A percentile compares a stretch with the other conserved stretches of the same genome.
These are phyloP conservation scores for Achatina immaculata DNA, from an alignment of 1,140 invertebrate genomes.

Conservation along the genomic window DNA sequence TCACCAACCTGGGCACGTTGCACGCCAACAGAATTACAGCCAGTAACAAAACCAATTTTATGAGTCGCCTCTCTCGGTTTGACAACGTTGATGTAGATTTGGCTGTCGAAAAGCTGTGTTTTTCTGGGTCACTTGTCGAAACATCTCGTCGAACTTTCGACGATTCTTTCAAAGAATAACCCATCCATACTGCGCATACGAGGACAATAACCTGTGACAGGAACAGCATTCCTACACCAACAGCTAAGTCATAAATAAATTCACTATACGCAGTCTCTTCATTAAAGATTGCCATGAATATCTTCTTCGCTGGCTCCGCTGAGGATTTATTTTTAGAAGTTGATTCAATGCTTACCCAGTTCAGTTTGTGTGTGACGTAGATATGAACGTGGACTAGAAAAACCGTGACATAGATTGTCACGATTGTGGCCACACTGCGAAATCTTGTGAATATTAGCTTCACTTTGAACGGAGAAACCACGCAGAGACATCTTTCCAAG, in stretches of 20 bases:
- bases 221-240: neutral
- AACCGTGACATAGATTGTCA: neutral
- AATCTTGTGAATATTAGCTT: constrained; percentile 15
- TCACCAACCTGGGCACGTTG: neutral
- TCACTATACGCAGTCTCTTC: neutral
- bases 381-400: neutral
- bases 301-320: too few relatives aligned
- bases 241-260: neutral
- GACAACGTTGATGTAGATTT: neutral
- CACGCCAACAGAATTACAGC: neutral
- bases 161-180: neutral
- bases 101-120: neutral
- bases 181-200: constrained; percentile 4
- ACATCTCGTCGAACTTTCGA: neutral
- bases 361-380: neutral
- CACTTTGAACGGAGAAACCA: constrained; percentile 16
- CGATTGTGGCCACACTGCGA: neutral
- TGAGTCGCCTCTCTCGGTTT: neutral
- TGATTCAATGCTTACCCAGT: neutral
- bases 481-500: constrained; percentile 8
- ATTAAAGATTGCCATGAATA: neutral
- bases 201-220: neutral
- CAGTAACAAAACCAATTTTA: neutral
- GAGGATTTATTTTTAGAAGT: neutral
- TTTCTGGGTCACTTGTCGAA: neutral